Conservation (phyloP, 1,140 invertebrate genomes). For the Helicoverpa zea region DNA sequence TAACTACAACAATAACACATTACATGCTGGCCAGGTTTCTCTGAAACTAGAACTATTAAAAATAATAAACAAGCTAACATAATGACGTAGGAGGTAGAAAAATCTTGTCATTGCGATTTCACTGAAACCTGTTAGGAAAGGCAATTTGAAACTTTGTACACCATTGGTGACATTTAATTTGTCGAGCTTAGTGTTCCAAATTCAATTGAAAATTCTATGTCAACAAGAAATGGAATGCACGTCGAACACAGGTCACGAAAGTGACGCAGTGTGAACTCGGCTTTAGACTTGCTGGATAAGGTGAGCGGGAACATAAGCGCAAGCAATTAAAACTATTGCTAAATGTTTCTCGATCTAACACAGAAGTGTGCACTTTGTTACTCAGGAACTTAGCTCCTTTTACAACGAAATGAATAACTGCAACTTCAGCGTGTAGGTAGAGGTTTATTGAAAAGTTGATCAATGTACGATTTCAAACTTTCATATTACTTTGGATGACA, state of each 20-base stretch:
- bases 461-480: neutral
- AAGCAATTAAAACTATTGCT: conserved; percentile 58
- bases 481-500: neutral
- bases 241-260: neutral
- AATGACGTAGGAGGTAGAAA: neutral
- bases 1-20: conserved; percentile 14
- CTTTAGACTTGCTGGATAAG: neutral
- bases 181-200: too few relatives aligned
- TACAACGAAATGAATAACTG: conserved; percentile 36
- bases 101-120: neutral
- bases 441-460: conserved; percentile 17
- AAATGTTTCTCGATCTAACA: conserved; percentile 64
- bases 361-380: conserved; percentile 47
- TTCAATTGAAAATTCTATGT: neutral
- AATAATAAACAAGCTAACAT: conserved; percentile 5
- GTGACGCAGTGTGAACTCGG: neutral
- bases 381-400: conserved; percentile 45
- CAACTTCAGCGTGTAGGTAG: neutral
- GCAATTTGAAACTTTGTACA: neutral
- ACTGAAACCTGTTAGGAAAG: conserved; percentile 8
- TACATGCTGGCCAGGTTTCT: conserved; percentile 8
- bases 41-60: conserved; percentile 16
- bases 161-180: too few relatives aligned
- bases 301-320: neutral
- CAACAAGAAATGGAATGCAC: neutral